Evolutionary conservation across 2,113 vertebrate species (phyloP).

Genomic region (Hemiprocne comata): DNA sequence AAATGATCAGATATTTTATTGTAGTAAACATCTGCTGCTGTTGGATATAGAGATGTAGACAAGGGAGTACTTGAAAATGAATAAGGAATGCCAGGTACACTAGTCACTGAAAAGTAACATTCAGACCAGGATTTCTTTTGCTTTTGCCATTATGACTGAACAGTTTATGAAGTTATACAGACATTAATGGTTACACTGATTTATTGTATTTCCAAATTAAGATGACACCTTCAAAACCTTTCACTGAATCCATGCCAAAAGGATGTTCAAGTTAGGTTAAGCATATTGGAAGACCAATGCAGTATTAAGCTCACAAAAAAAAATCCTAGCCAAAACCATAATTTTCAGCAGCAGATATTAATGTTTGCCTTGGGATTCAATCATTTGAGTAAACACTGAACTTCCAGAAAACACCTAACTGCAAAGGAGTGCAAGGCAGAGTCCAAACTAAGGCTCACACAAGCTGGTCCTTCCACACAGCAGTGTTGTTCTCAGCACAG

Average conservation of each 20-base stretch:
- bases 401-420: not conserved
- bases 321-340: not conserved
- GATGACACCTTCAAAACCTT: not conserved
- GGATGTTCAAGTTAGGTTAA: not conserved
- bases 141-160: not conserved
- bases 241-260: not conserved
- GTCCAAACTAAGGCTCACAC: not conserved
- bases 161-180: not conserved
- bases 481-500: not conserved
- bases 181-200: not conserved
- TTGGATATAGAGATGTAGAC: not conserved
- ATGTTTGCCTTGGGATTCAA: conserved; percentile 6
- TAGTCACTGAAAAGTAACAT: not conserved
- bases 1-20: not conserved
- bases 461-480: not conserved
- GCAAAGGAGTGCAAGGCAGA: not conserved
- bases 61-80: not conserved
- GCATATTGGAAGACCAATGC: not conserved
- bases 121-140: conserved; percentile 24
- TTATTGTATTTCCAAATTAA: conserved; percentile 19
- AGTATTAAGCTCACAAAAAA: not conserved
- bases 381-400: not conserved
- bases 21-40: conserved; percentile 1
- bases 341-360: conserved; percentile 24
- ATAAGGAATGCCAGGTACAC: not conserved